Conservation (phyloP, 2,113 vertebrate species). For the Siphamia tubifer region DNA sequence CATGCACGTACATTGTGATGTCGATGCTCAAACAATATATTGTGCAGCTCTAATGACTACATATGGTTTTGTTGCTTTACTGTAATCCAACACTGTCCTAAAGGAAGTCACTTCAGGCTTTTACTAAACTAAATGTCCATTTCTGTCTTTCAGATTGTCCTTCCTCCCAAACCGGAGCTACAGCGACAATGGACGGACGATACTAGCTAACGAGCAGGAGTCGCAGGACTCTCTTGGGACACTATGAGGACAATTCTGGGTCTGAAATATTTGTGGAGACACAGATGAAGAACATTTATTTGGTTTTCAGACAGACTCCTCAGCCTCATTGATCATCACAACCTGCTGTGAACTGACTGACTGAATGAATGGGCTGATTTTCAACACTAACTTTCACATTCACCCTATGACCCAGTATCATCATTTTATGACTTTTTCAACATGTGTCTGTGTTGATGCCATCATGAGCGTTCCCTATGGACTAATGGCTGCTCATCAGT, state of each 20-base stretch:
- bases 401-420: background rate
- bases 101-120: background rate
- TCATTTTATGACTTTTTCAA: background rate
- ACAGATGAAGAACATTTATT: background rate
- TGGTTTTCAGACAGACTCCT: background rate
- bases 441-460: background rate
- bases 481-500: background rate
- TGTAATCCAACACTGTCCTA: background rate
- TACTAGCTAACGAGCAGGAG: slow-evolving; percentile 77
- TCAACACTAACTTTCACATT: background rate
- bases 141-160: slow-evolving; percentile 71
- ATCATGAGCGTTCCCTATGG: background rate
- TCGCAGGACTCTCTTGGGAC: slow-evolving; percentile 75
- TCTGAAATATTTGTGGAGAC: no score
- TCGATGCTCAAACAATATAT: no score
- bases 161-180: slow-evolving; percentile 78
- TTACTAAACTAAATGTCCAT: background rate
- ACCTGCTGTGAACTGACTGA: background rate
- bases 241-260: slow-evolving; percentile 45
- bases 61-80: background rate
- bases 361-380: background rate
- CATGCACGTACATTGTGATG: no score
- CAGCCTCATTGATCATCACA: background rate
- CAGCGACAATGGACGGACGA: slow-evolving; percentile 76
- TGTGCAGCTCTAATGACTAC: no score